A percentile compares a stretch with the other conserved stretches of the same genome.
Conservation (phyloP, 2,797 vertebrate species). For the Etheostoma nigrum region DNA sequence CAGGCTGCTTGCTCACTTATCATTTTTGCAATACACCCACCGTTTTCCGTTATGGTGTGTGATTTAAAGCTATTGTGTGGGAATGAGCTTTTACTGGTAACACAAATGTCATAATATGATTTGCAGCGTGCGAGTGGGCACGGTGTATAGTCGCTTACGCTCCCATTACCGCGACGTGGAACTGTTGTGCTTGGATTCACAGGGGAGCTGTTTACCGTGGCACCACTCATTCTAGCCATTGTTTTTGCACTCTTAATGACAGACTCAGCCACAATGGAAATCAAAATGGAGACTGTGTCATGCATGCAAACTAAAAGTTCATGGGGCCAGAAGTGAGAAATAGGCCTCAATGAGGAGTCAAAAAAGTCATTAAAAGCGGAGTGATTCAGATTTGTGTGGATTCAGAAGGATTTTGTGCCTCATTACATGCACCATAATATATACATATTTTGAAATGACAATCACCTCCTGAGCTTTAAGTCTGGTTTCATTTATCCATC, state of each 20-base stretch:
- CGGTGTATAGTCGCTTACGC: conserved; percentile 20
- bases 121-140: conserved; percentile 62
- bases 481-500: conserved; percentile 36
- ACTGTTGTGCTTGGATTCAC: conserved; percentile 79
- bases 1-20: conserved; percentile 65
- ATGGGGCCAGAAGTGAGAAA: conserved; percentile 54
- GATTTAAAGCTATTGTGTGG: conserved; percentile 79
- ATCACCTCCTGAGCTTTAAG: conserved; percentile 16
- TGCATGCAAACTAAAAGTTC: conserved; percentile 71
- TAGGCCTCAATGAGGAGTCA: conserved; percentile 20
- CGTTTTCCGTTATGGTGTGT: conserved; percentile 51
- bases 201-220: conserved; percentile 83
- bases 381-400: conserved; percentile 14
- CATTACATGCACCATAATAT: conserved; percentile 16
- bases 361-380: conserved; percentile 13
- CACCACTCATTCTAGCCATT: conserved; percentile 81
- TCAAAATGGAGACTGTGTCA: conserved; percentile 70
- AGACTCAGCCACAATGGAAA: conserved; percentile 81
- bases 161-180: conserved; percentile 68
- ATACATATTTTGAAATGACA: conserved; percentile 23
- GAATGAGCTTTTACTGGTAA: conserved; percentile 70
- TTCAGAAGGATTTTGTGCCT: conserved; percentile 21
- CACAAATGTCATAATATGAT: conserved; percentile 78
- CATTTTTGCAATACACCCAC: conserved; percentile 55
- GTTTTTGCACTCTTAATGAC: conserved; percentile 81